Percentiles rank a stretch among this genome's conserved stretches.
Conservation (phyloP, 1,140 invertebrate species). For the Cardiocondyla obscurior region DNA sequence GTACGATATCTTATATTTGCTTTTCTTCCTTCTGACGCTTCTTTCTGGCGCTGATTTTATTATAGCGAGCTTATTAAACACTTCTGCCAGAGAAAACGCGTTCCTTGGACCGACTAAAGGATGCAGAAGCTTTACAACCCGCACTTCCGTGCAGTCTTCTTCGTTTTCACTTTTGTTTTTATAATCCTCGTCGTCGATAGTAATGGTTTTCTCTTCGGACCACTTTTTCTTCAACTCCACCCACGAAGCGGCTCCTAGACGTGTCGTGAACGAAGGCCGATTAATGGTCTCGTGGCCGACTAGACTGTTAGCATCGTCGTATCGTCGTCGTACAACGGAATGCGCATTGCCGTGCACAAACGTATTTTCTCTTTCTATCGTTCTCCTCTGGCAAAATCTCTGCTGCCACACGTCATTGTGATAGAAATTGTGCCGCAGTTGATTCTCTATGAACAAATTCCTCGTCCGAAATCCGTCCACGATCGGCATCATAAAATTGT, state of each 20-base stretch:
- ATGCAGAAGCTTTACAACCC: slow-evolving; percentile 73
- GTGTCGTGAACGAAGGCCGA: slow-evolving; percentile 72
- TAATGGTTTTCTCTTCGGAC: slow-evolving; percentile 81
- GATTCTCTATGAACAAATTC: slow-evolving; percentile 62
- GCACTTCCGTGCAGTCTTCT: slow-evolving; percentile 73
- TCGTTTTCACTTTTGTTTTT: slow-evolving; percentile 43
- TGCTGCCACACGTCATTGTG: slow-evolving; percentile 58
- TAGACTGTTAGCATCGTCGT: slow-evolving; percentile 8
- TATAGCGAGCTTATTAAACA: slow-evolving; percentile 79
- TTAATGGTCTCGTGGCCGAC: slow-evolving; percentile 49
- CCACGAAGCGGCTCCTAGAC: slow-evolving; percentile 76
- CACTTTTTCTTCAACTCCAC: slow-evolving; percentile 79
- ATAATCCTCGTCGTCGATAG: slow-evolving; percentile 79
- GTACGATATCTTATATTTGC: slow-evolving; percentile 78
- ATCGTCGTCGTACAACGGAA: background rate
- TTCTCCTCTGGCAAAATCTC: slow-evolving; percentile 66
- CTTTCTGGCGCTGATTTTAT: slow-evolving; percentile 79
- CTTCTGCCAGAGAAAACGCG: slow-evolving; percentile 72
- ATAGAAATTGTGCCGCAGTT: slow-evolving; percentile 61
- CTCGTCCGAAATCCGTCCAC: slow-evolving; percentile 64
- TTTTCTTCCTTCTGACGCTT: slow-evolving; percentile 75
- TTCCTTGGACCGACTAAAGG: slow-evolving; percentile 74
- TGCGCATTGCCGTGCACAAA: slow-evolving; percentile 28
- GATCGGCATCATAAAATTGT: slow-evolving; percentile 60
- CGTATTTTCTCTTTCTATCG: slow-evolving; percentile 51